Conservation (phyloP, 2,888 invertebrate genomes). For the Prosapia bicincta region DNA sequence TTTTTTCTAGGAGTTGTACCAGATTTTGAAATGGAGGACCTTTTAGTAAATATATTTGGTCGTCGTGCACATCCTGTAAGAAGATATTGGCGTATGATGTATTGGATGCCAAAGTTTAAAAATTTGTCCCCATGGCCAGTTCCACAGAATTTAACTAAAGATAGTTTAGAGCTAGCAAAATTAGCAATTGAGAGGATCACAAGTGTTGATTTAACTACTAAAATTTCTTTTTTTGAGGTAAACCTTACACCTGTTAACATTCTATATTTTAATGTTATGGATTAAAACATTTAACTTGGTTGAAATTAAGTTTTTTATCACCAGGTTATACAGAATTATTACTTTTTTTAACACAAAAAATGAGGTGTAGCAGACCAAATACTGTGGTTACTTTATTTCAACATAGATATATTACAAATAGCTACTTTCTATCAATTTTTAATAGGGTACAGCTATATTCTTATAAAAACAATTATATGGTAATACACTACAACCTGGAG, state of each 20-base stretch:
- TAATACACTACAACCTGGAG: too few relatives aligned
- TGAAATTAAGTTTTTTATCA: too few relatives aligned
- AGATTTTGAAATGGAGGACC: constrained; percentile 81
- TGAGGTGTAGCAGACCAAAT: too few relatives aligned
- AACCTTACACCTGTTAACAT: constrained; percentile 31
- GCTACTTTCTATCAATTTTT: too few relatives aligned
- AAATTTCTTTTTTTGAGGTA: constrained; percentile 63
- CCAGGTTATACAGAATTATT: too few relatives aligned
- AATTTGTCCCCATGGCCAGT: constrained; percentile 83
- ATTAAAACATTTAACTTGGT: too few relatives aligned
- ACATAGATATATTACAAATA: too few relatives aligned
- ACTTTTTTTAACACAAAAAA: too few relatives aligned
- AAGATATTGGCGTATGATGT: constrained; percentile 79
- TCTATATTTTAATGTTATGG: too few relatives aligned
- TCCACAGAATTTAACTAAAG: constrained; percentile 73
- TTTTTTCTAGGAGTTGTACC: constrained; percentile 75
- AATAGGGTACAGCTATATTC: too few relatives aligned
- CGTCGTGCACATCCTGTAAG: constrained; percentile 65
- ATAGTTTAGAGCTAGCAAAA: constrained; percentile 72
- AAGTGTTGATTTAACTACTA: constrained; percentile 71
- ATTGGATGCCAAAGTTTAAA: constrained; percentile 93
- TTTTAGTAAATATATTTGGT: constrained; percentile 84
- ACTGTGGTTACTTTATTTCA: too few relatives aligned
- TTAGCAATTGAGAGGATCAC: constrained; percentile 81
- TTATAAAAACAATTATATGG: too few relatives aligned